A percentile compares a stretch with the other conserved stretches of the same genome.
Evolutionary conservation across 1,140 invertebrate species (phyloP).

Genomic region (Mercenaria mercenaria): DNA sequence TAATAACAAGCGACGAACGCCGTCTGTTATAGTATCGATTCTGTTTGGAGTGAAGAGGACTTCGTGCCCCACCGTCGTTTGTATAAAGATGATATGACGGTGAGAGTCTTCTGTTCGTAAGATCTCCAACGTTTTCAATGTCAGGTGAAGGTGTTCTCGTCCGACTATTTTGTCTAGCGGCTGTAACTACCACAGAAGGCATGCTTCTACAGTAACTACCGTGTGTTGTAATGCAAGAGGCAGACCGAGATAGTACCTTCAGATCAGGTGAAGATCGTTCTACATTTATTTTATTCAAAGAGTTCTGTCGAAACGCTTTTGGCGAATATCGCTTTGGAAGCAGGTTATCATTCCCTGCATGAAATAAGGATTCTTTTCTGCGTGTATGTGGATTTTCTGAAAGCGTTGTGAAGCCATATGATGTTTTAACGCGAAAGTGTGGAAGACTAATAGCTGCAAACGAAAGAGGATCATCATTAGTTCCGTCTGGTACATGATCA

Average conservation of each 20-base stretch:
- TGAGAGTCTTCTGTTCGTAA: conserved; percentile 19
- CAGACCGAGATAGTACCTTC: background rate
- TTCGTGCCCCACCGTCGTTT: background rate
- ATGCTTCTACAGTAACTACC: conserved; percentile 10
- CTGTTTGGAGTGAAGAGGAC: conserved; percentile 25
- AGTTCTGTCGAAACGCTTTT: conserved; percentile 25
- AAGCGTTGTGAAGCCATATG: conserved; percentile 78
- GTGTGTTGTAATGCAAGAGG: background rate
- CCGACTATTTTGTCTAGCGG: conserved; percentile 34
- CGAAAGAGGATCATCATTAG: conserved; percentile 76
- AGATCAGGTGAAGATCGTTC: conserved; percentile 9
- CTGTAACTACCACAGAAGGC: conserved; percentile 71
- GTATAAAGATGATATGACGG: conserved; percentile 1
- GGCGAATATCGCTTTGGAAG: background rate
- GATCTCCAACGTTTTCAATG: conserved; percentile 4
- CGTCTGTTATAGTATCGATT: conserved; percentile 77
- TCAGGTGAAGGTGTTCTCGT: conserved; percentile 9
- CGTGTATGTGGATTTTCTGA: conserved; percentile 77
- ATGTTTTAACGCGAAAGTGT: conserved; percentile 75
- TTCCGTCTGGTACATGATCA: conserved; percentile 52
- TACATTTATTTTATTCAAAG: conserved; percentile 5
- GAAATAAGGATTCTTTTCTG: conserved; percentile 79
- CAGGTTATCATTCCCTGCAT: conserved; percentile 59
- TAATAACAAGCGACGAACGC: conserved; percentile 77
- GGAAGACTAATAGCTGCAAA: conserved; percentile 75